Conservation (phyloP, 2,888 invertebrate species). For the Hydroisotoma schaefferi region DNA sequence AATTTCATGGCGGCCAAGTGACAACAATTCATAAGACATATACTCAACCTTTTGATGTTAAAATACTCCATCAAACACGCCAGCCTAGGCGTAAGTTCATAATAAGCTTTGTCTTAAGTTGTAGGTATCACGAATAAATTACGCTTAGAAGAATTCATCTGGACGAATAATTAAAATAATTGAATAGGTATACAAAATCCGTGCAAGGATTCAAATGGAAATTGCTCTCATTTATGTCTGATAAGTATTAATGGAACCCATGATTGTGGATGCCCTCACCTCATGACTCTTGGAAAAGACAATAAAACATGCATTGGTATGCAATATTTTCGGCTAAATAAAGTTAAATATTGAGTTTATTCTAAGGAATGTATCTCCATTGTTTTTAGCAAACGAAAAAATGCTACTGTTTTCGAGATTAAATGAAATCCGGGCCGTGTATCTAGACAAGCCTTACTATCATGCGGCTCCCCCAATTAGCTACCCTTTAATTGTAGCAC, state of each 20-base stretch:
- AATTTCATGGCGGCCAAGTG: conserved; percentile 76
- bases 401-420: conserved; percentile 72
- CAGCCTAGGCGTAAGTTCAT: conserved; percentile 60
- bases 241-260: conserved; percentile 61
- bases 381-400: conserved; percentile 66
- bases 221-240: conserved; percentile 78
- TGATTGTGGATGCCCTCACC: conserved; percentile 78
- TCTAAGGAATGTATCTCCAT: conserved; percentile 22
- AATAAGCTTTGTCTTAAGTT: too few species aligned
- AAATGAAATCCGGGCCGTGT: conserved; percentile 78
- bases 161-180: too few species aligned
- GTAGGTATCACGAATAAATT: too few species aligned
- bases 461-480: conserved; percentile 79
- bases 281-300: conserved; percentile 71
- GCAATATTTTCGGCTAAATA: conserved; percentile 45
- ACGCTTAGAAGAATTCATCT: too few species aligned
- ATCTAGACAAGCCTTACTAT: conserved; percentile 66
- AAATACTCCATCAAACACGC: conserved; percentile 72
- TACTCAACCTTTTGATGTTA: conserved; percentile 86
- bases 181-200: conserved; percentile 59
- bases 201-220: conserved; percentile 67
- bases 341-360: not conserved
- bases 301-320: conserved; percentile 64
- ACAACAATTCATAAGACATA: conserved; percentile 74
- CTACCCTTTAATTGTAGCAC: conserved; percentile 65